Conservation (phyloP, 1,140 invertebrate species). For the fruit fly (Drosophila melanogaster) region DNA sequence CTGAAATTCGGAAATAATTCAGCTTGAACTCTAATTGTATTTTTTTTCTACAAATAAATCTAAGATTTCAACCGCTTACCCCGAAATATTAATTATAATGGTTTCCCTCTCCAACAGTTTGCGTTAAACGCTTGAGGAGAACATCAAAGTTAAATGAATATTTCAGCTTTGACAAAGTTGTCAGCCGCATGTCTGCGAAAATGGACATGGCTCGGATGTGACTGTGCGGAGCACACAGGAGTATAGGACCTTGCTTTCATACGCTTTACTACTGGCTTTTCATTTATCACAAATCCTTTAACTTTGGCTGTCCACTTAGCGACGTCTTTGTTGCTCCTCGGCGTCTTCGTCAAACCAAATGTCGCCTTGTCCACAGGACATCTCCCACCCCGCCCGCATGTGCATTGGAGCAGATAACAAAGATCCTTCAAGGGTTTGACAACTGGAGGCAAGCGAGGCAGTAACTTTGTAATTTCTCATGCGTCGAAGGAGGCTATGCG, state of each 20-base stretch:
- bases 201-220: constrained; percentile 26
- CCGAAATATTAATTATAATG: too few species aligned
- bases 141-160: constrained; percentile 43
- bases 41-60: too few species aligned
- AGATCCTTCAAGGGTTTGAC: constrained; percentile 80
- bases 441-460: constrained; percentile 65
- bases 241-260: constrained; percentile 70
- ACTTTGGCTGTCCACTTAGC: constrained; percentile 77
- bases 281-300: constrained; percentile 79
- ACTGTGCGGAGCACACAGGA: constrained; percentile 39
- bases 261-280: constrained; percentile 80
- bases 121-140: constrained; percentile 4
- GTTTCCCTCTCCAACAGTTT: too few species aligned
- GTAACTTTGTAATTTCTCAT: constrained; percentile 77
- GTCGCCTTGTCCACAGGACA: constrained; percentile 39
- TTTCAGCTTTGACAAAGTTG: constrained; percentile 60
- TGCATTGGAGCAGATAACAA: constrained; percentile 76
- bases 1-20: too few species aligned
- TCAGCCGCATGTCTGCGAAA: constrained; percentile 46
- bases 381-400: constrained; percentile 67
- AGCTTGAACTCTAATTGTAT: too few species aligned
- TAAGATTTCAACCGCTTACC: too few species aligned
- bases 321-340: constrained; percentile 60
- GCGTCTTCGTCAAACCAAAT: constrained; percentile 70
- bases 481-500: constrained; percentile 44